Evolutionary conservation across 2,797 vertebrate genomes (phyloP).

Genomic region (Epinephelus malabaricus): DNA sequence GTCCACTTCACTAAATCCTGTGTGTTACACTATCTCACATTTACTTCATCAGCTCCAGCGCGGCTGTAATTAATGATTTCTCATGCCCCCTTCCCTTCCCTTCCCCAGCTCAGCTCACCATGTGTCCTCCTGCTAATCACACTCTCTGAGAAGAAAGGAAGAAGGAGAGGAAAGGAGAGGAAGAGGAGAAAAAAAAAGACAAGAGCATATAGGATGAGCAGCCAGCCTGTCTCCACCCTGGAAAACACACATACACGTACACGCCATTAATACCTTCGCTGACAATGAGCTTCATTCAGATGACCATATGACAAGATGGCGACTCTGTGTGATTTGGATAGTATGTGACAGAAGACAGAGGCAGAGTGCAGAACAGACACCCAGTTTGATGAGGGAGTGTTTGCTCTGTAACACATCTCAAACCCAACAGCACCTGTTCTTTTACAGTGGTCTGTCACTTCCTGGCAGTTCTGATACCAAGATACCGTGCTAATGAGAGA

Average conservation of each 20-base stretch:
- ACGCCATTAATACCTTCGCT: slow-evolving; percentile 80
- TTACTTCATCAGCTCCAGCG: slow-evolving; percentile 89
- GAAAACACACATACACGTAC: slow-evolving; percentile 48
- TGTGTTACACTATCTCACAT: slow-evolving; percentile 90
- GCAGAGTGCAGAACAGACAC: slow-evolving; percentile 87
- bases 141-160: slow-evolving; percentile 72
- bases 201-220: slow-evolving; percentile 76
- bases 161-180: slow-evolving; percentile 49
- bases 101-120: slow-evolving; percentile 83
- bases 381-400: slow-evolving; percentile 85
- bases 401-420: slow-evolving; percentile 86
- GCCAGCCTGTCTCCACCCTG: slow-evolving; percentile 76
- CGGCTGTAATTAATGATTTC: slow-evolving; percentile 90
- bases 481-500: slow-evolving; percentile 87
- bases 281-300: slow-evolving; percentile 84
- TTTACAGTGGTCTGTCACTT: slow-evolving; percentile 87
- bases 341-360: slow-evolving; percentile 87
- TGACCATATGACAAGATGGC: slow-evolving; percentile 86
- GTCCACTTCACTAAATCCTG: slow-evolving; percentile 91
- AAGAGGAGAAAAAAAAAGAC: slow-evolving; percentile 34
- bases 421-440: slow-evolving; percentile 86
- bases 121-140: slow-evolving; percentile 89
- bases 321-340: slow-evolving; percentile 84
- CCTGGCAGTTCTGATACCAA: slow-evolving; percentile 87
- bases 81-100: slow-evolving; percentile 84